phyloP scores from a whole-genome alignment of 2,888 invertebrate species.

The Eledona agricola region DNA sequence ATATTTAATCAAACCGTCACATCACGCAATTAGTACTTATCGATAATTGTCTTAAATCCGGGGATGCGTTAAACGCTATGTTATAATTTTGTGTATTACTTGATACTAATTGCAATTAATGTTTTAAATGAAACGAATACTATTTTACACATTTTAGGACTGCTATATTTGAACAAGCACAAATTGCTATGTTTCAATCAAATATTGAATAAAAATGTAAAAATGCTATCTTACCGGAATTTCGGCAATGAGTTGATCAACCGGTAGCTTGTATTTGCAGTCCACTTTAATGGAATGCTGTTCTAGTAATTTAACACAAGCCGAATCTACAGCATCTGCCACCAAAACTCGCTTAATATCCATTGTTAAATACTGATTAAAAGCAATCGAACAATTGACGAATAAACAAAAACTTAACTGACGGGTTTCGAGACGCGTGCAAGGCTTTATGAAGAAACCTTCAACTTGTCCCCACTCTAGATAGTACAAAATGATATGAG shows the following conservation, averaged over 20 bases:
- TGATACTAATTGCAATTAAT: too few species aligned
- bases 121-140: too few species aligned
- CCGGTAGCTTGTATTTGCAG: constrained; percentile 79
- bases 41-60: too few species aligned
- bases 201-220: constrained; percentile 3
- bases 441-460: constrained; percentile 27
- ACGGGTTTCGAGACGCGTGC: background rate
- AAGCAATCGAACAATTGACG: constrained; percentile 11
- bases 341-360: constrained; percentile 84
- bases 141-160: too few species aligned
- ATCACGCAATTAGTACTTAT: too few species aligned
- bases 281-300: constrained; percentile 81
- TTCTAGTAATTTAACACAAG: constrained; percentile 83
- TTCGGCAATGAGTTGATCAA: constrained; percentile 82
- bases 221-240: constrained; percentile 73
- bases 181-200: background rate
- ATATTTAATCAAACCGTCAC: too few species aligned
- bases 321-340: constrained; percentile 90
- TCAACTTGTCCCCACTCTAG: constrained; percentile 41
- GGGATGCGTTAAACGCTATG: too few species aligned
- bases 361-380: too few species aligned
- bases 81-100: too few species aligned
- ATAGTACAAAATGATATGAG: constrained; percentile 25
- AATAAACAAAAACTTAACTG: too few species aligned
- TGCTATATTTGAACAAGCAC: too few species aligned